Conservation (phyloP, 2,888 invertebrate genomes). For the Cyclophora albipunctata region DNA sequence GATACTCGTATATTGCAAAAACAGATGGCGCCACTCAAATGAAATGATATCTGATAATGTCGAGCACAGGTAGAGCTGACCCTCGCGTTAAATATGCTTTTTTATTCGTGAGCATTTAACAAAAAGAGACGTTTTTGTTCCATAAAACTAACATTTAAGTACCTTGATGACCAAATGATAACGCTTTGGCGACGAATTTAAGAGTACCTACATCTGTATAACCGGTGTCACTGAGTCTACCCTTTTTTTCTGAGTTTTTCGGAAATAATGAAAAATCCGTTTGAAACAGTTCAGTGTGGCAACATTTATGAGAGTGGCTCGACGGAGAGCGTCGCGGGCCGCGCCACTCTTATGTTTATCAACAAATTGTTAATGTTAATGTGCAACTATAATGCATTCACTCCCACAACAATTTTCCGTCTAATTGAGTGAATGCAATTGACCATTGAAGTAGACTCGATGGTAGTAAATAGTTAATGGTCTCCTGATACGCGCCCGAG, state of each 20-base stretch:
- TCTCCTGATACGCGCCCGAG: constrained; percentile 48
- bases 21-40: constrained; percentile 43
- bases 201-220: constrained; percentile 8
- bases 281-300: no score
- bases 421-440: constrained; percentile 68
- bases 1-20: constrained; percentile 15
- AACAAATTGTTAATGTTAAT: background rate
- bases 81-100: constrained; percentile 29
- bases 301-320: no score
- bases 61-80: constrained; percentile 41
- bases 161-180: constrained; percentile 18
- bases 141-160: constrained; percentile 32
- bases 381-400: constrained; percentile 21
- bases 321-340: no score
- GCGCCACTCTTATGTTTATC: no score
- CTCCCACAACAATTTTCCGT: constrained; percentile 65
- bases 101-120: constrained; percentile 25
- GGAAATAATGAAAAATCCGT: no score
- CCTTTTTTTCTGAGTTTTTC: no score
- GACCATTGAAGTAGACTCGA: constrained; percentile 58
- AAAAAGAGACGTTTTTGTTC: constrained; percentile 20
- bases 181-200: constrained; percentile 23
- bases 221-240: background rate
- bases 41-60: constrained; percentile 45
- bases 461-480: constrained; percentile 60